phyloP scores from a whole-genome alignment of 2,797 vertebrate species.

The Chromobotia macracanthus region DNA sequence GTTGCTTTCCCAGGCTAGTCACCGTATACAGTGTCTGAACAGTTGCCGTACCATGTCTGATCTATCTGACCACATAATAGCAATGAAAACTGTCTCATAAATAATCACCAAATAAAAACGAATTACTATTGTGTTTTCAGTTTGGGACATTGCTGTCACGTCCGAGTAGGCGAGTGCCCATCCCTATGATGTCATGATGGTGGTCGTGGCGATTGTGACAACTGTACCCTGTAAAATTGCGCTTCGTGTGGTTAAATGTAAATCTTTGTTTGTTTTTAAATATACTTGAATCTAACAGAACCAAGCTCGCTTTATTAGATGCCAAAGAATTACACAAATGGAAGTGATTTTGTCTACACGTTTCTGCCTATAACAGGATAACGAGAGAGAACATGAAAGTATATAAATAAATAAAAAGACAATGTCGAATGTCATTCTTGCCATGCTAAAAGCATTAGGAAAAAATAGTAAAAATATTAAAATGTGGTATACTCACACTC shows the following conservation, averaged over 20 bases:
- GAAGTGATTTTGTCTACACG: neutral
- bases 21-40: no score
- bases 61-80: neutral
- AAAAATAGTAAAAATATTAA: neutral
- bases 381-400: no score
- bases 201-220: neutral
- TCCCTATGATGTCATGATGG: neutral
- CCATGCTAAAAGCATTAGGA: neutral
- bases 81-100: neutral
- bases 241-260: neutral
- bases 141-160: neutral
- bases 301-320: neutral
- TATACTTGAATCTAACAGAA: no score
- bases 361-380: no score
- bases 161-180: neutral
- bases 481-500: slow-evolving; percentile 4
- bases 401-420: neutral
- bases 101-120: neutral
- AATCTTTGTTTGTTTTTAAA: neutral
- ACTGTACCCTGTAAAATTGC: neutral
- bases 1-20: no score
- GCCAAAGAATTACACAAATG: neutral
- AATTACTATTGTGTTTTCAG: neutral
- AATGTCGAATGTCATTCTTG: neutral
- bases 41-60: no score